Evolutionary conservation across 1,140 invertebrate species (phyloP), one percentile per base, ranked within the genome.

Genomic region (Hypothenemus hampei): DNA sequence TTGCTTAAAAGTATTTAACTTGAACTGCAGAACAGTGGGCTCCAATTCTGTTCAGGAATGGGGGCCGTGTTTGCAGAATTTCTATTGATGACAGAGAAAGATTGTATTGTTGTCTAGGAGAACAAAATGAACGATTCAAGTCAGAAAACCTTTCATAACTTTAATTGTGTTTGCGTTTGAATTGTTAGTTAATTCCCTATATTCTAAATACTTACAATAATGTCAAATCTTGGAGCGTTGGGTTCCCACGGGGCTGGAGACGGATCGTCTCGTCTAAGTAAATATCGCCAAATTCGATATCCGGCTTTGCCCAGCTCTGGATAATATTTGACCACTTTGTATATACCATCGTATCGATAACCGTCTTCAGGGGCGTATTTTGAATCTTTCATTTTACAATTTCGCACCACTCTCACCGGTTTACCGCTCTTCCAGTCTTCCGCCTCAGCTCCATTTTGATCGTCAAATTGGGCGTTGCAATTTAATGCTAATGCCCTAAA

Each of bases 301-400:
- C 89, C 89, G 36, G 86, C 86, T 61, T 86, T 78, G 8, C 88
- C 88, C 54, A 81, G 85, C 64, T 87, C 81, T 3, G 85, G 85
- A 74, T 86, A 92, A 68, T 92, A 93, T 62, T 88, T 91, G 0
- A 89, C 84, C 4, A 93, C 82, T 72, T 89, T 88, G 67, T 89
- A 89, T 31, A 87, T 79, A 2, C 86, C 86, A 73, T 87, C 83
- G 66, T 87, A 87, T 52, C 83, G 81, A 51, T 81, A 78, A 21
- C 90, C 90, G 61, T 86, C 82, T 59, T 82, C 73, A 3, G 90
- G 90, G 7, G 86, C 85, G 72, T 84, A 92, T 68, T 85, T 80
- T 3, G 87, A 88, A 69, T 87, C 80, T 69, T 88, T 88, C 62
- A 80, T 81, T 68, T 91, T 91, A 63, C 79, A 86, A 57, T 84